Evolutionary conservation across 2,113 vertebrate genomes (phyloP).

Genomic region (Psilopogon haemacephalus): DNA sequence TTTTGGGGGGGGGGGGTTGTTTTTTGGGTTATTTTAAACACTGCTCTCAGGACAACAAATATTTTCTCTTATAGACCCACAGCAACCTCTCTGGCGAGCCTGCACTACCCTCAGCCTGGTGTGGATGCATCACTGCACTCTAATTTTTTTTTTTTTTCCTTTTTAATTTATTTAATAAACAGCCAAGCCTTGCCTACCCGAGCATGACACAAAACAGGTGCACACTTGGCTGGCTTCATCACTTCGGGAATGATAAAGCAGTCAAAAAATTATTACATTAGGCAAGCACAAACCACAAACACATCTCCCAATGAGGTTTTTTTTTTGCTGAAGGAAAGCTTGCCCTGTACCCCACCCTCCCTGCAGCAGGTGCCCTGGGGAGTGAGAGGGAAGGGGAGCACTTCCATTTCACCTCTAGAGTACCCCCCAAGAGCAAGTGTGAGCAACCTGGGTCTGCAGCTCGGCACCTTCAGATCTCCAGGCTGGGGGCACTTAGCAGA

Average conservation of each 20-base stretch:
- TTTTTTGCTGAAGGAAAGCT: background rate
- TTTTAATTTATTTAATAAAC: background rate
- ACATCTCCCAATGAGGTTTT: background rate
- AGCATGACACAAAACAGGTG: constrained; percentile 21
- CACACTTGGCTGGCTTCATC: background rate
- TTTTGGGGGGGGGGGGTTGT: too few species aligned
- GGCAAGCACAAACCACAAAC: background rate
- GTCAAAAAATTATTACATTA: constrained; percentile 3
- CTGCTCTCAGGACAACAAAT: too few species aligned
- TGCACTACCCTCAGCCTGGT: accelerated
- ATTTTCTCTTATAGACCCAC: accelerated
- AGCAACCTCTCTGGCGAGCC: background rate
- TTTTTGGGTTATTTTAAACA: too few species aligned
- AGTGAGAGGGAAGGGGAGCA: too few species aligned
- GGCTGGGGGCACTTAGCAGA: background rate
- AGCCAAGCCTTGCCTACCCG: background rate
- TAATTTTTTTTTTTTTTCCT: too few species aligned
- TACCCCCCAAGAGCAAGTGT: background rate
- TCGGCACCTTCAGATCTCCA: background rate
- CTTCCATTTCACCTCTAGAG: accelerated
- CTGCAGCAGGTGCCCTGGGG: background rate
- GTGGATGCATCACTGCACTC: background rate
- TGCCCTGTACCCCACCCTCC: background rate
- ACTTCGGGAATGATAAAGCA: background rate
- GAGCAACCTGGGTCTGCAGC: background rate